Percentiles rank a stretch among this genome's conserved stretches.
Evolutionary conservation across 2,797 vertebrate species (phyloP).

Genomic region (Buphagus erythrorhynchus): DNA sequence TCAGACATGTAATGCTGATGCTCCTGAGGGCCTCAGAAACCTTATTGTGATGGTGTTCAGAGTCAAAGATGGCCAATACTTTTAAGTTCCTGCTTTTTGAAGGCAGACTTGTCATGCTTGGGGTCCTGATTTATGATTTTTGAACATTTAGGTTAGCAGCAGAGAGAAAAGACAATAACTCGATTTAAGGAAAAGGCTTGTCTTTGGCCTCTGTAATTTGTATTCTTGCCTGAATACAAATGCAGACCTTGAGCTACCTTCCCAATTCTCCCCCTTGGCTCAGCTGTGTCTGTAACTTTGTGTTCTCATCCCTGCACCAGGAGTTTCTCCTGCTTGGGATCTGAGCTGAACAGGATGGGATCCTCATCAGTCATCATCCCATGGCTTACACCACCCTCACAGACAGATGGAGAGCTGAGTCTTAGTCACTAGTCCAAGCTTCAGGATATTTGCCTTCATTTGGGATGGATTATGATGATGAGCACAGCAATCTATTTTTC

Average conservation of each 20-base stretch:
- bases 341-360: neutral
- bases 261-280: neutral
- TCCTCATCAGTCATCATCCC: neutral
- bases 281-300: neutral
- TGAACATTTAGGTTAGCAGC: neutral
- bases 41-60: neutral
- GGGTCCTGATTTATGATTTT: neutral
- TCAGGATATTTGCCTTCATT: neutral
- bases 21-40: neutral
- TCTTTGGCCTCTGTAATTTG: neutral
- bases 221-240: neutral
- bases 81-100: neutral
- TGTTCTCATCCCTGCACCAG: neutral
- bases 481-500: neutral
- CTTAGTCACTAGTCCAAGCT: neutral
- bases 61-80: neutral
- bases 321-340: neutral
- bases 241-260: neutral
- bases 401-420: neutral
- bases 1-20: neutral
- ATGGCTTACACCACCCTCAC: accelerated
- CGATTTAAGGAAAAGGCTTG: neutral
- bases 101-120: neutral
- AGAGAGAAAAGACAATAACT: neutral
- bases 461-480: neutral